Conservation (phyloP, 2,797 vertebrate genomes). For the Typhlichthys subterraneus region DNA sequence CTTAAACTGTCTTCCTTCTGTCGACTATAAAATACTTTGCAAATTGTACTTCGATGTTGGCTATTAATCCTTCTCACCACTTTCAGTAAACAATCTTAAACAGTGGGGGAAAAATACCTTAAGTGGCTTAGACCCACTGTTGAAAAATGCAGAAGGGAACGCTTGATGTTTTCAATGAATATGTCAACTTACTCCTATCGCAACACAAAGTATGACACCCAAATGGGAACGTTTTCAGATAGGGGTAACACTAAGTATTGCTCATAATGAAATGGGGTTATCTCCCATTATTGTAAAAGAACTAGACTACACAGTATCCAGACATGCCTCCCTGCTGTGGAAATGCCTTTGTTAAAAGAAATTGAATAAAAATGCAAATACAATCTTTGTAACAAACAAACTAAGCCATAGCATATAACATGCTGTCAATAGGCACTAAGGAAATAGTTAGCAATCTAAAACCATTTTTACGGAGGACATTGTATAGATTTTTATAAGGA, state of each 20-base stretch:
- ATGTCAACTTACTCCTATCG: conserved; percentile 4
- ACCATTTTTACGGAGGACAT: not conserved
- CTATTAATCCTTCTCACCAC: conserved; percentile 26
- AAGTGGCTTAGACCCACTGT: not conserved
- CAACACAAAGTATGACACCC: conserved; percentile 17
- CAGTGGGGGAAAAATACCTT: conserved; percentile 20
- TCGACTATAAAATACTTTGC: not conserved
- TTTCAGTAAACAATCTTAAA: conserved; percentile 20
- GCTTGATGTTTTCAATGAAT: conserved; percentile 10
- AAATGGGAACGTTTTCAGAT: conserved; percentile 11
- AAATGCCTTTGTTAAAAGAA: not conserved
- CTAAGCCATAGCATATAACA: conserved; percentile 5
- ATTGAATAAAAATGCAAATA: conserved; percentile 11
- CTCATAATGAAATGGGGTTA: not conserved
- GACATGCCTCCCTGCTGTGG: not conserved
- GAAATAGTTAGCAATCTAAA: conserved; percentile 3
- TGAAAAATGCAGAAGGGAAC: conserved; percentile 39
- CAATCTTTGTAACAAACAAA: conserved; percentile 16
- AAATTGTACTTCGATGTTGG: conserved; percentile 25
- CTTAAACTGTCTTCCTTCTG: not conserved
- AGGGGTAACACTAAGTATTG: not conserved
- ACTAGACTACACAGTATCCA: not conserved
- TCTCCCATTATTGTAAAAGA: not conserved
- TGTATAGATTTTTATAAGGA: not conserved
- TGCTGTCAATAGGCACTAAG: conserved; percentile 5